Evolutionary conservation across 2,888 invertebrate genomes (phyloP).

Genomic region (Aleiodes alternator): DNA sequence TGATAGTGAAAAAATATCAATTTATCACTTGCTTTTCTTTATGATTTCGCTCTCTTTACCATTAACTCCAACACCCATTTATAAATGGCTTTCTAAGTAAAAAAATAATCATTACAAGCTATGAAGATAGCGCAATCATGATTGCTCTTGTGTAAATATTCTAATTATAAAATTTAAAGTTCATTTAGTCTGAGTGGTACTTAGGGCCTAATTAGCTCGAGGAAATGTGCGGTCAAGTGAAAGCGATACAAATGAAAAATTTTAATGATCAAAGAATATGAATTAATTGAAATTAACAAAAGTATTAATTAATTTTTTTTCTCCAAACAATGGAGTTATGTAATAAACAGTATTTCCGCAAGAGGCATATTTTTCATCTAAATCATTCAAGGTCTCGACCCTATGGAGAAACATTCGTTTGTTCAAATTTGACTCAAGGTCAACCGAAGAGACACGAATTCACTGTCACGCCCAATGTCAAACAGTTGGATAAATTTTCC

Average conservation of each 20-base stretch:
- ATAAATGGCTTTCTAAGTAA: constrained; percentile 3
- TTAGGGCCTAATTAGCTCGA: not conserved
- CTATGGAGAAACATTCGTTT: constrained; percentile 1
- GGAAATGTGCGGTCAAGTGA: not conserved
- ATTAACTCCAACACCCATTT: not conserved
- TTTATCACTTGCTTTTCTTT: no score
- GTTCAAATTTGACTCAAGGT: constrained; percentile 12
- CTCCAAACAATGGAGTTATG: no score
- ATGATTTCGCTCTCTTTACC: not conserved
- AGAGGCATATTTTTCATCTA: no score
- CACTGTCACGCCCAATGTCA: constrained; percentile 14
- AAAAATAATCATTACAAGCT: constrained; percentile 20
- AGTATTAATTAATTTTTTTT: no score
- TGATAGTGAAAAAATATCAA: no score
- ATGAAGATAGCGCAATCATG: constrained; percentile 38
- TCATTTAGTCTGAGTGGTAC: not conserved
- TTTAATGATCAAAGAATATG: not conserved
- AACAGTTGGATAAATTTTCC: not conserved
- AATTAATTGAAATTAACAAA: not conserved
- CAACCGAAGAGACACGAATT: constrained; percentile 15
- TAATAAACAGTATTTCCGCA: no score
- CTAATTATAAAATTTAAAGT: constrained; percentile 33
- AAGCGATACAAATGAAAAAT: not conserved
- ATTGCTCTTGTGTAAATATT: constrained; percentile 27
- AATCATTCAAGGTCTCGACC: constrained; percentile 16